Conservation (phyloP, 2,888 invertebrate genomes). For the Philereme vetulata region DNA sequence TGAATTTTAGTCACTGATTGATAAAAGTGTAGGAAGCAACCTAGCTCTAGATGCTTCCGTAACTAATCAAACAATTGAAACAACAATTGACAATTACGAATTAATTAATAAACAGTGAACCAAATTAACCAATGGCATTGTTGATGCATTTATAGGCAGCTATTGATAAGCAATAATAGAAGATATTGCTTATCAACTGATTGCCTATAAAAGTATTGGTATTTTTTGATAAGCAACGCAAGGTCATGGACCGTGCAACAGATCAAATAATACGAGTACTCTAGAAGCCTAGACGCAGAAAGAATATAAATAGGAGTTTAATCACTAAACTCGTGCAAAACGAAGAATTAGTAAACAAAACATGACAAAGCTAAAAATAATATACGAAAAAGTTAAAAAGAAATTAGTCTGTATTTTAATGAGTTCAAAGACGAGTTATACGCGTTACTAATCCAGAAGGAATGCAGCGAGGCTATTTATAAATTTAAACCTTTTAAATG, state of each 20-base stretch:
- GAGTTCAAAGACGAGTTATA: conserved; percentile 25
- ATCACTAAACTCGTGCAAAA: conserved; percentile 10
- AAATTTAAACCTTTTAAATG: conserved; percentile 41
- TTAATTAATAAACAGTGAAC: not conserved
- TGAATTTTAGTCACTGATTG: conserved; percentile 6
- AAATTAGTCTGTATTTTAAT: conserved; percentile 28
- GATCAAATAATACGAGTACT: conserved; percentile 35
- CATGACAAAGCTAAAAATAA: not conserved
- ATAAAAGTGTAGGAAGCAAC: conserved; percentile 10
- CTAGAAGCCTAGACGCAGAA: conserved; percentile 25
- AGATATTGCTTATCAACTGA: conserved; percentile 38
- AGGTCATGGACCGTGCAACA: conserved; percentile 46
- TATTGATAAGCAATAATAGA: not conserved
- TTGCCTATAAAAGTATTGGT: conserved; percentile 36
- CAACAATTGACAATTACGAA: conserved; percentile 2
- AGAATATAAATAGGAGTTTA: conserved; percentile 36
- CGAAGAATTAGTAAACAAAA: conserved; percentile 5
- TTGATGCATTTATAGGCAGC: no score
- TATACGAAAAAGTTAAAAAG: conserved; percentile 15
- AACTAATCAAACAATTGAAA: conserved; percentile 1
- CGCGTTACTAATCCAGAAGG: conserved; percentile 41
- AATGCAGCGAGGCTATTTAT: conserved; percentile 48
- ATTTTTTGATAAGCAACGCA: conserved; percentile 39
- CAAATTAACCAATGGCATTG: no score
- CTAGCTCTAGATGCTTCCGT: conserved; percentile 10